Percentiles rank a stretch among this genome's conserved stretches.
Conservation (phyloP, 2,888 invertebrate species). For the Apeira syringaria region DNA sequence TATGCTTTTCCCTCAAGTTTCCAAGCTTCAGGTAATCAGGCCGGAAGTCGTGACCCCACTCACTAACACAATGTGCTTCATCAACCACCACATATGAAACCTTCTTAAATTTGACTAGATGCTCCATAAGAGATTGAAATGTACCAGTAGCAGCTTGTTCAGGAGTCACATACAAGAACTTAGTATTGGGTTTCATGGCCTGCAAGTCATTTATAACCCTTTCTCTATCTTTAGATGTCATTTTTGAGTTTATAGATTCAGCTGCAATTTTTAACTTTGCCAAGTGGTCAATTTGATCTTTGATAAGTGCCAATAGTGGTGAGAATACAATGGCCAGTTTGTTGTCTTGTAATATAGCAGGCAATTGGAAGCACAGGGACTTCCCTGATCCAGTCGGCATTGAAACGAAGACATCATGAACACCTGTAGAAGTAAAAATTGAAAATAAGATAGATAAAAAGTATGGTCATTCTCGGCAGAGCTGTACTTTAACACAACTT, state of each 20-base stretch:
- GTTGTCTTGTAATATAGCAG: constrained; percentile 91
- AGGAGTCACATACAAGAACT: constrained; percentile 97
- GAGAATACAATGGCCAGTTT: constrained; percentile 97
- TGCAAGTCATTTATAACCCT: constrained; percentile 90
- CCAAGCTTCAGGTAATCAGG: constrained; percentile 97
- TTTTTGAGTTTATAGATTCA: constrained; percentile 96
- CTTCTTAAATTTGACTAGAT: constrained; percentile 89
- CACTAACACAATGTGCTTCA: constrained; percentile 98
- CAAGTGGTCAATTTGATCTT: constrained; percentile 97
- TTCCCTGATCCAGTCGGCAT: constrained; percentile 99
- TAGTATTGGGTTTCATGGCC: constrained; percentile 88
- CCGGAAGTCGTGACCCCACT: constrained; percentile 99
- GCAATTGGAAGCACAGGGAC: constrained; percentile 98
- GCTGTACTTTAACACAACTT: no score
- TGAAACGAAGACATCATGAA: constrained; percentile 96
- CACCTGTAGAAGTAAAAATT: constrained; percentile 82
- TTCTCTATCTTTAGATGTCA: constrained; percentile 89
- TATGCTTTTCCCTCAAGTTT: constrained; percentile 77
- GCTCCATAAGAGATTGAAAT: constrained; percentile 87
- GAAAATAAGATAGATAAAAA: no score
- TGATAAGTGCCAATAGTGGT: constrained; percentile 97
- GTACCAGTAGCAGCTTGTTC: constrained; percentile 95
- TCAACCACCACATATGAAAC: constrained; percentile 97
- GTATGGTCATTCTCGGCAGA: no score
- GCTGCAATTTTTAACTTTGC: constrained; percentile 90